These are phyloP conservation scores for Drosophila nr. fundita DNA, from an alignment of 2,888 invertebrate species.

Conservation along the genomic window DNA sequence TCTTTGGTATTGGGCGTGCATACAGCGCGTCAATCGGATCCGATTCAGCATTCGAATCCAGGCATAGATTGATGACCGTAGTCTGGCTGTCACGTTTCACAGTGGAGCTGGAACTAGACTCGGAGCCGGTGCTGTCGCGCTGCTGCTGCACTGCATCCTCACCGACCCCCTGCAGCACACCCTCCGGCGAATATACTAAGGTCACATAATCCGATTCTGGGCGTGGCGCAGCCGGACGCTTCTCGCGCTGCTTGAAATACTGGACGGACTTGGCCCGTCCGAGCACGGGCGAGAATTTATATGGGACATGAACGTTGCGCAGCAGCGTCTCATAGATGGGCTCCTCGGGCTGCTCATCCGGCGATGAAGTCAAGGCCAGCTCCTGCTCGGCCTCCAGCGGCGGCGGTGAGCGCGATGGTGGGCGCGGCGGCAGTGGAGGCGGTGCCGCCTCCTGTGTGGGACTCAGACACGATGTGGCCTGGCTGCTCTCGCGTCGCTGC, in stretches of 20 bases:
- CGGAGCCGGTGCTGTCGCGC: slow-evolving; percentile 67
- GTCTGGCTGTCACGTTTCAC: slow-evolving; percentile 76
- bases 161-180: slow-evolving; percentile 81
- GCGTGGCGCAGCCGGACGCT: slow-evolving; percentile 66
- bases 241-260: slow-evolving; percentile 74
- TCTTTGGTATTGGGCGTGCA: slow-evolving; percentile 78
- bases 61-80: slow-evolving; percentile 68
- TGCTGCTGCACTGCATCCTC: slow-evolving; percentile 66
- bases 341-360: slow-evolving; percentile 64
- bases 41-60: slow-evolving; percentile 48
- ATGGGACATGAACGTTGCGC: slow-evolving; percentile 85
- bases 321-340: slow-evolving; percentile 84
- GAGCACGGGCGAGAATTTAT: slow-evolving; percentile 84
- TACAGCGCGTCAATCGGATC: slow-evolving; percentile 55
- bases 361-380: background rate
- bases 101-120: slow-evolving; percentile 67
- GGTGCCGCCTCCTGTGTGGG: slow-evolving; percentile 59
- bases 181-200: slow-evolving; percentile 81
- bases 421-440: slow-evolving; percentile 80
- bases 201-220: slow-evolving; percentile 85
- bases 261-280: slow-evolving; percentile 82
- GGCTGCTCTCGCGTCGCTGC: slow-evolving; percentile 84
- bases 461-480: slow-evolving; percentile 48
- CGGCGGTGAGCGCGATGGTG: slow-evolving; percentile 83
- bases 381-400: slow-evolving; percentile 80